phyloP scores from a whole-genome alignment of 2,113 vertebrate species.

The Crotalus horridus region DNA sequence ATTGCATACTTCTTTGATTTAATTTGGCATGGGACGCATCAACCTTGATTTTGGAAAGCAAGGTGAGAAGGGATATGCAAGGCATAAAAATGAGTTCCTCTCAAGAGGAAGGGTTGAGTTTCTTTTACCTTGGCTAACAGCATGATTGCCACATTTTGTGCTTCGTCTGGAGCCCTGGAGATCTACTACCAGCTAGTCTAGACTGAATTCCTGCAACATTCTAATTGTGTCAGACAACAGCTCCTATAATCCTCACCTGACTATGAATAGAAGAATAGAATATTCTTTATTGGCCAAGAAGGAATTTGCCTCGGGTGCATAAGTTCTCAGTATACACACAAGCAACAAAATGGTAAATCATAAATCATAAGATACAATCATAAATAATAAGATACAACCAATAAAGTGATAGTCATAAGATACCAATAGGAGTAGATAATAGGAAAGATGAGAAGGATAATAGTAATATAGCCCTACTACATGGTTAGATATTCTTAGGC shows the following conservation, averaged over 20 bases:
- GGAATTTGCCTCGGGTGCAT: background rate
- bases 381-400: background rate
- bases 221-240: background rate
- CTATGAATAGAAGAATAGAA: background rate
- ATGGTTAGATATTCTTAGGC: background rate
- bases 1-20: slow-evolving; percentile 61
- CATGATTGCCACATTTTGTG: background rate
- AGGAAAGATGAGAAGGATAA: background rate
- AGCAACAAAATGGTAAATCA: background rate
- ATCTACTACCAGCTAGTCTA: background rate
- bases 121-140: background rate
- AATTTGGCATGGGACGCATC: slow-evolving; percentile 65
- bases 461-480: background rate
- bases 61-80: slow-evolving; percentile 62
- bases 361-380: background rate
- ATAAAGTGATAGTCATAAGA: background rate
- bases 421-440: background rate
- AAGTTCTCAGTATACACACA: background rate
- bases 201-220: background rate
- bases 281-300: background rate
- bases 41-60: slow-evolving; percentile 69
- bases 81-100: slow-evolving; percentile 61
- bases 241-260: background rate
- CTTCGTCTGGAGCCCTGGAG: background rate
- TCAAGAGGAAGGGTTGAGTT: background rate